Evolutionary conservation across 2,797 vertebrate species (phyloP), one percentile per base, ranked within the genome.

Genomic region (Argya squamiceps): DNA sequence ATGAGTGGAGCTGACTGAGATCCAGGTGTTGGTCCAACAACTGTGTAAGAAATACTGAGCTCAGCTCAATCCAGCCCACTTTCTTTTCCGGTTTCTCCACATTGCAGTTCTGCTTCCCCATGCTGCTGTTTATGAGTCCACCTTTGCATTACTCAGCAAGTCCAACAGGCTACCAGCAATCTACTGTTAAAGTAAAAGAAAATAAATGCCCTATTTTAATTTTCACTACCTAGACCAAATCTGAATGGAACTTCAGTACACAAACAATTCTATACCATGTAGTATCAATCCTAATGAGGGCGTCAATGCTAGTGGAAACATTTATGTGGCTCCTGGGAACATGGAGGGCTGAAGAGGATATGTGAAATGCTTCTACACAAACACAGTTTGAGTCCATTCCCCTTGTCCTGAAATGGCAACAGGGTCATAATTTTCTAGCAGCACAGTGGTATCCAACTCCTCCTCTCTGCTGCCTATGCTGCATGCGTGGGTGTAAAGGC

Each of bases 271-370:
- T 41, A 18, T 29, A 62, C 11, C 29, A 37, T 3, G 21, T 12
- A 49, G 17, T 22, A 84, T 22, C 30, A 85, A 46, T 41, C 30
- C 22, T 37, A 55, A 63, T 32, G 19, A 68, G 3, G 13, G n/a
- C 27, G 8, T 27, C 29, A 81, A 32, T 20, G 22, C 21, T 21
- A 71, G 17, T 6, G 6, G 34, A 37, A 83, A 59, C 2, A n/a
- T 41, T 55, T 50, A 80, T 1, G 2, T 20, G 37, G 37, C 37
- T 84, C n/a, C 52, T 56, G 43, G 19, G 12, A 89, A 23, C 0
- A 1, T 3, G 13, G 7, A 64, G 9, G 12, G 8, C 6, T 58
- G 59, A 47, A 34, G 4, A 46, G 8, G 8, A 0, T 23, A 23
- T 9, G 20, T 47, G 44, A 78, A 78, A 73, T 37, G 15, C 34